phyloP scores from a whole-genome alignment of 2,113 vertebrate species.

The Elanoides forficatus region DNA sequence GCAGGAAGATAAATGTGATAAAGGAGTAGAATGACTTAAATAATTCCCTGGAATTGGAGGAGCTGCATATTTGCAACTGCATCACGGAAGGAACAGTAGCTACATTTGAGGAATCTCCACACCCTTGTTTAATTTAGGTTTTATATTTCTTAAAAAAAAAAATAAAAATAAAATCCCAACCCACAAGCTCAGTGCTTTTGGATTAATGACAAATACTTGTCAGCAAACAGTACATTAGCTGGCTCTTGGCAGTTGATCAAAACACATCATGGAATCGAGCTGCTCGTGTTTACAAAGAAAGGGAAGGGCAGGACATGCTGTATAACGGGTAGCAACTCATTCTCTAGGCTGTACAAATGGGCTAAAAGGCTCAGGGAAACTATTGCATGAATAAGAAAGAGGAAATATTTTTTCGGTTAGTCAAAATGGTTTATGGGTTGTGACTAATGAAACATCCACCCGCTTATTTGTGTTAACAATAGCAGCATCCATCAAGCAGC shows the following conservation, averaged over 20 bases:
- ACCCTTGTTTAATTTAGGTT: conserved; percentile 69
- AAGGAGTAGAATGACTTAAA: background rate
- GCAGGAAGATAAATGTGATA: background rate
- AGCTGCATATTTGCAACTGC: background rate
- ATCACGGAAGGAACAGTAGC: conserved; percentile 62
- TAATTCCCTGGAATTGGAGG: background rate
- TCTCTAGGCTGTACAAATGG: background rate
- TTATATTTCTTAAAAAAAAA: conserved; percentile 20
- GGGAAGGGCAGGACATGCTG: conserved; percentile 61
- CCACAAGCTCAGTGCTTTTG: conserved; percentile 56
- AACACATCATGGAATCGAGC: conserved; percentile 70
- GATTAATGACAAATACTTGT: conserved; percentile 72
- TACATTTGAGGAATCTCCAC: conserved; percentile 19
- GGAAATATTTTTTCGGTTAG: conserved; percentile 52
- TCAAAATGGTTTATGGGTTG: conserved; percentile 40
- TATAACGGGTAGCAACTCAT: conserved; percentile 57
- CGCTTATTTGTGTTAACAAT: background rate
- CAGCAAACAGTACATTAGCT: conserved; percentile 79
- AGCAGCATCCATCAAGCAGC: conserved; percentile 9
- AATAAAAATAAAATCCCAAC: background rate
- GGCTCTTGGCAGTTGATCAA: conserved; percentile 73
- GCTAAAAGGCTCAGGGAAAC: conserved; percentile 13
- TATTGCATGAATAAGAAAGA: background rate
- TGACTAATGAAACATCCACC: conserved; percentile 51
- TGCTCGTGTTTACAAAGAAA: conserved; percentile 66